These are phyloP conservation scores for Bombus breviceps DNA, from an alignment of 1,140 invertebrate genomes.

Conservation along the genomic window DNA sequence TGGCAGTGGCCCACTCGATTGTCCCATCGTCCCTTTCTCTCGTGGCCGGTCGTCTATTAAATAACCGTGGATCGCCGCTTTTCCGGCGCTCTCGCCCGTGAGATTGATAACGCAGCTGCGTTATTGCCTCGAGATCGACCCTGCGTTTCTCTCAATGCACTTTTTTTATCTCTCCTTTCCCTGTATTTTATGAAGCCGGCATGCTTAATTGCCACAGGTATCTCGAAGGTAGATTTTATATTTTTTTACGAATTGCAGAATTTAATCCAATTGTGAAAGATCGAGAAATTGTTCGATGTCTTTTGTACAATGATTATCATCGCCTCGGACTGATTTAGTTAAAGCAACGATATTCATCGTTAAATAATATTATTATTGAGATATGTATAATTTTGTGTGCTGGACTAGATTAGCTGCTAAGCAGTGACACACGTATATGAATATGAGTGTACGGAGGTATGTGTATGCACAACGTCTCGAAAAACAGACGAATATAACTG, in stretches of 20 bases:
- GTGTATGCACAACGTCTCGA: no score
- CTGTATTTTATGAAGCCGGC: background rate
- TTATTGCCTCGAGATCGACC: slow-evolving; percentile 16
- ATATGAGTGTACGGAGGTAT: no score
- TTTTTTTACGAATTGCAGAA: background rate
- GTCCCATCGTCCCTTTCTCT: background rate
- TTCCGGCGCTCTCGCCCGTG: background rate
- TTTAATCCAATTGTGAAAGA: background rate
- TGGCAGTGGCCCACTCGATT: background rate
- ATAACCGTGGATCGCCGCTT: slow-evolving; percentile 18
- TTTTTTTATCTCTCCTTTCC: background rate
- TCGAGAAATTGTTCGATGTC: background rate
- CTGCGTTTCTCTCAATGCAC: background rate
- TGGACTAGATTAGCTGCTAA: no score
- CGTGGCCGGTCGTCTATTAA: background rate
- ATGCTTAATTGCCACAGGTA: background rate
- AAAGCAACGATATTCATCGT: no score
- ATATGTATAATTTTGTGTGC: no score
- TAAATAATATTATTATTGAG: no score
- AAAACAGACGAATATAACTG: no score
- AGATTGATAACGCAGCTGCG: slow-evolving; percentile 4
- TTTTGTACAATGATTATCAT: background rate
- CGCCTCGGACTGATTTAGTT: no score
- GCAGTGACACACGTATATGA: no score
- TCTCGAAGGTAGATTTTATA: background rate